Percentiles rank a stretch among this genome's conserved stretches.
Conservation (phyloP, 2,888 invertebrate species). For the Amphimallon solstitiale region DNA sequence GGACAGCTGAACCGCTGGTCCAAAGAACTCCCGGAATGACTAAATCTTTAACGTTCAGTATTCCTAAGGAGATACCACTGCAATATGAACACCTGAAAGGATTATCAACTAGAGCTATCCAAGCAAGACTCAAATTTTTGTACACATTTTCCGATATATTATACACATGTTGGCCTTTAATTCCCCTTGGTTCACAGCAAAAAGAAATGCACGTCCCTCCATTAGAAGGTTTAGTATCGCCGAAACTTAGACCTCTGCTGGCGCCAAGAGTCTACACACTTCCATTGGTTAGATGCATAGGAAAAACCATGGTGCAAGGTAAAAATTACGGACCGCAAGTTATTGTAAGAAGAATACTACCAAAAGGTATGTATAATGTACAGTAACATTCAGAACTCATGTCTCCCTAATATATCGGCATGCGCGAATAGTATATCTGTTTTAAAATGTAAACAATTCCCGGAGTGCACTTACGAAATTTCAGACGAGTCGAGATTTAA, state of each 20-base stretch:
- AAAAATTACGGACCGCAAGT: slow-evolving; percentile 74
- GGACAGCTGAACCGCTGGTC: slow-evolving; percentile 69
- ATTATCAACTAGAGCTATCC: slow-evolving; percentile 65
- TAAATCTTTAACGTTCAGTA: slow-evolving; percentile 64
- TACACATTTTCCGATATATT: slow-evolving; percentile 72
- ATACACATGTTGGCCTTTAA: slow-evolving; percentile 69
- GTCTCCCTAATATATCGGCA: too few species aligned
- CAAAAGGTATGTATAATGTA: slow-evolving; percentile 64
- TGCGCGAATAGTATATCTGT: too few species aligned
- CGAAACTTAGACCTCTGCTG: slow-evolving; percentile 66
- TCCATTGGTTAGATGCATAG: slow-evolving; percentile 71
- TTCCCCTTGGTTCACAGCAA: slow-evolving; percentile 64
- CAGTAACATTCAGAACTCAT: too few species aligned
- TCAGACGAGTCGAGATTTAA: too few species aligned
- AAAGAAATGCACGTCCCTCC: slow-evolving; percentile 60
- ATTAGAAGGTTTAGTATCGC: slow-evolving; percentile 61
- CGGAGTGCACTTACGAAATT: too few species aligned
- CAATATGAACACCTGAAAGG: slow-evolving; percentile 68
- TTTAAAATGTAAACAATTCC: too few species aligned
- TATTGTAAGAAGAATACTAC: slow-evolving; percentile 69
- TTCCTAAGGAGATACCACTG: slow-evolving; percentile 67
- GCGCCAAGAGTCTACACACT: slow-evolving; percentile 71
- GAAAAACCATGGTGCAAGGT: slow-evolving; percentile 75
- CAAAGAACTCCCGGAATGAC: slow-evolving; percentile 65
- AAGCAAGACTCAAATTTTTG: slow-evolving; percentile 67